These are phyloP conservation scores for Palaemon carinicauda DNA, from an alignment of 1,140 invertebrate genomes.

Conservation along the genomic window DNA sequence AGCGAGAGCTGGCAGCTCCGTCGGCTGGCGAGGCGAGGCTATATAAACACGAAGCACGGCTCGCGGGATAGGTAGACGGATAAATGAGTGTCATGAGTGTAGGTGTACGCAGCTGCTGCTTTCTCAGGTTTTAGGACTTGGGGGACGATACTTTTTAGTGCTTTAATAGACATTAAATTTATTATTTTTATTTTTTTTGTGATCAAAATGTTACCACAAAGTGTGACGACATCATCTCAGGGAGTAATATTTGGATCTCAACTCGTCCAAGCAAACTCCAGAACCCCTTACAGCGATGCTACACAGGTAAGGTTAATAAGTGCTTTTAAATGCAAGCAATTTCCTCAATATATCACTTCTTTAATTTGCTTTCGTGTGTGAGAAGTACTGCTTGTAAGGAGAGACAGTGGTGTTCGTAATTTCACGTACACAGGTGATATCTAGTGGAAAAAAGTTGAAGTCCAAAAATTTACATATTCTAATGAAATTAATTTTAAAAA, in stretches of 20 bases:
- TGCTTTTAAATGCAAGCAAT: constrained; percentile 28
- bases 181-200: constrained; percentile 24
- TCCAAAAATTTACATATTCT: no score
- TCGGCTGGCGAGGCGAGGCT: constrained; percentile 7
- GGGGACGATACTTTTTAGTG: constrained; percentile 47
- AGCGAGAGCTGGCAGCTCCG: constrained; percentile 32
- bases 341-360: constrained; percentile 14
- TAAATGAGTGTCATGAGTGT: constrained; percentile 49
- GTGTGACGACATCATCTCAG: constrained; percentile 52
- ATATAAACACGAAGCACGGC: constrained; percentile 28
- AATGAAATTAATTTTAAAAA: no score
- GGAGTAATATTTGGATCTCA: constrained; percentile 57
- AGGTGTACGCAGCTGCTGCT: constrained; percentile 30
- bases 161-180: constrained; percentile 52
- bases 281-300: constrained; percentile 54
- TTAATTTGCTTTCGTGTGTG: not conserved
- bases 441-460: no score
- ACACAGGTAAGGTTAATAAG: constrained; percentile 41
- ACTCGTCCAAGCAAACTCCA: constrained; percentile 52
- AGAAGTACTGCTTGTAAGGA: constrained; percentile 17
- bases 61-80: constrained; percentile 41
- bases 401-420: not conserved
- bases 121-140: constrained; percentile 55
- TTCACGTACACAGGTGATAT: not conserved
- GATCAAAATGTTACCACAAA: constrained; percentile 56